Base-by-base conservation (phyloP, 2,888 invertebrate species). In the Tyria jacobaeae region DNA sequence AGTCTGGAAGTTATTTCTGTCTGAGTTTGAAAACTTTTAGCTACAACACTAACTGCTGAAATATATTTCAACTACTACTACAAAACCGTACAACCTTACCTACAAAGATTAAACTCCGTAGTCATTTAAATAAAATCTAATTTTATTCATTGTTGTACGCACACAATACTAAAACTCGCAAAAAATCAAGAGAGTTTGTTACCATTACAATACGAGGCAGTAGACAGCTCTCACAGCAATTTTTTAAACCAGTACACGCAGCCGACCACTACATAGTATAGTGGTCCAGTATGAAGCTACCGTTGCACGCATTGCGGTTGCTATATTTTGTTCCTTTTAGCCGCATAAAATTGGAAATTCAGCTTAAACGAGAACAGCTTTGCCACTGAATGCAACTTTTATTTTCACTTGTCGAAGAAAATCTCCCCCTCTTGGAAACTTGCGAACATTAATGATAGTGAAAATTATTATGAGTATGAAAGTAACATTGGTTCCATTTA, bases 261-360 rank as follows among this genome's bases (percentile, higher is more conserved):
- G 62, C 67, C 15, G 15, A 39, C 59, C 48, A 64, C 63, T 52
- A 74, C 48, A 70, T 60, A 67, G 61, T 70, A 65, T 68, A 68
- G 70, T 53, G 71, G 75, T 70, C 61, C 47, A 49, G 57, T 64
- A 61, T 57, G 60, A 64, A 70, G 64, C 68, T 65, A 64, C 67
- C 69, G 57, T 56, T 37, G 59, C 70, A 73, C 77, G 73, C 76
- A 78, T 64, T 79, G 77, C 73, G 77, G 75, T 77, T 39, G 25
- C 37, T 27, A 51, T 60, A 60, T 72, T 73, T 75, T 73, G 77
- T 73, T 78, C 65, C 60, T 71, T 76, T 77, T 70, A 65, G 64
- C 76, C 61, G 49, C 67, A 71, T 73, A 77, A 72, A 76, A 76
- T 71, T 76, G 71, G 75, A 80, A 77, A 81, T 75, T 66, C 71